Percentiles rank a stretch among this genome's conserved stretches.
Evolutionary conservation across 1,140 invertebrate species (phyloP).

Genomic region (Drosophila truncata): DNA sequence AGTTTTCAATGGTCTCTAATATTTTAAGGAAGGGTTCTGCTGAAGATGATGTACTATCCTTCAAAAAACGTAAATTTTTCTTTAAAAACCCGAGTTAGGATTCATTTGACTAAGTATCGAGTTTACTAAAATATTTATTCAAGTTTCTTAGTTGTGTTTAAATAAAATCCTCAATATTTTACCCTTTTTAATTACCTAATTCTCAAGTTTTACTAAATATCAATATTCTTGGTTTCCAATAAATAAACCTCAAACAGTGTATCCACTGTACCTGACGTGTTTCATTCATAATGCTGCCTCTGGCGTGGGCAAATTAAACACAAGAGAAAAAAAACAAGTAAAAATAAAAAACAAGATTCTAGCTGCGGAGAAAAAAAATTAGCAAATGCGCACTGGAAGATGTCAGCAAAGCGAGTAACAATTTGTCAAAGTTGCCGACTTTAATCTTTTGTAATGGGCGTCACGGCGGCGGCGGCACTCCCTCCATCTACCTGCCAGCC

Average conservation of each 20-base stretch:
- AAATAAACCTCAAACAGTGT: not conserved
- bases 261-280: conserved; percentile 14
- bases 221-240: too few species aligned
- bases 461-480: conserved; percentile 15
- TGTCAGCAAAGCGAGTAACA: conserved; percentile 74
- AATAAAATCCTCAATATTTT: too few species aligned
- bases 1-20: too few species aligned
- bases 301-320: conserved; percentile 54
- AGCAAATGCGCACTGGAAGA: conserved; percentile 65
- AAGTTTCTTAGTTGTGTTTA: not conserved
- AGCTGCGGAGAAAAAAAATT: conserved; percentile 54
- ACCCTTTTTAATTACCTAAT: too few species aligned
- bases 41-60: not conserved
- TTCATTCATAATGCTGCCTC: conserved; percentile 57
- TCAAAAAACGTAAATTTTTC: too few species aligned
- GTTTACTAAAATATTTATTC: not conserved
- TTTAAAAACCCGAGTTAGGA: not conserved
- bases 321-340: conserved; percentile 7
- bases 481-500: not conserved
- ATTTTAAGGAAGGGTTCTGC: not conserved
- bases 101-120: not conserved
- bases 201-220: too few species aligned
- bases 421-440: conserved; percentile 75
- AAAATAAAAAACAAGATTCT: conserved; percentile 42
- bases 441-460: conserved; percentile 49